Percentiles rank a stretch among this genome's conserved stretches.
These are phyloP conservation scores for Nematolebias whitei DNA, from an alignment of 2,113 vertebrate genomes.

Conservation along the genomic window DNA sequence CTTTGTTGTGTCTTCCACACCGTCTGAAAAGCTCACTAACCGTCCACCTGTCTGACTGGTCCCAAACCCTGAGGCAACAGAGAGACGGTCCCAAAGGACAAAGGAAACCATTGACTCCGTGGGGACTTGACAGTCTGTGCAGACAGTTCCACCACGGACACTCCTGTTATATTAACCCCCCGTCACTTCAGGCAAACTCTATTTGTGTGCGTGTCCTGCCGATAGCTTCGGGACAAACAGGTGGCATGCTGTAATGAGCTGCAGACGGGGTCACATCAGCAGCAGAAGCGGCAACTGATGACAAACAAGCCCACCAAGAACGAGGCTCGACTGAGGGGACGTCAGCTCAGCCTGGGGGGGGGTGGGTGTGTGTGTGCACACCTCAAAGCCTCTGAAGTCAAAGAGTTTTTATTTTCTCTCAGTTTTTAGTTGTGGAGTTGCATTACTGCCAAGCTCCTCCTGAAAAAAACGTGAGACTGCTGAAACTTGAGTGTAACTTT, in stretches of 20 bases:
- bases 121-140: slow-evolving; percentile 61
- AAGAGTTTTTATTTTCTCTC: not conserved
- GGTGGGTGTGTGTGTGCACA: slow-evolving; percentile 4
- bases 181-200: slow-evolving; percentile 57
- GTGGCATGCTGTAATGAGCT: slow-evolving; percentile 81
- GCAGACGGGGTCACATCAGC: slow-evolving; percentile 76
- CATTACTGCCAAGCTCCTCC: slow-evolving; percentile 17
- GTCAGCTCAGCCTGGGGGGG: slow-evolving; percentile 8
- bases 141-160: slow-evolving; percentile 40
- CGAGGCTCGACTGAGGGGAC: slow-evolving; percentile 23
- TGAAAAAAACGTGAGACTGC: slow-evolving; percentile 26
- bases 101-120: slow-evolving; percentile 65
- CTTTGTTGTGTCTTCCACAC: slow-evolving; percentile 28
- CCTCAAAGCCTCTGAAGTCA: slow-evolving; percentile 19
- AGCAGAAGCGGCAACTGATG: slow-evolving; percentile 63
- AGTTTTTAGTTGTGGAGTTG: not conserved
- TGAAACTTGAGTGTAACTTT: slow-evolving; percentile 61
- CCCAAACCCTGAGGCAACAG: slow-evolving; percentile 46
- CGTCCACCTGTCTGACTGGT: slow-evolving; percentile 61
- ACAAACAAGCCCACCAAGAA: slow-evolving; percentile 75
- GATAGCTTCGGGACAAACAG: slow-evolving; percentile 79
- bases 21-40: slow-evolving; percentile 40
- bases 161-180: slow-evolving; percentile 72
- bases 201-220: slow-evolving; percentile 37
- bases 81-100: slow-evolving; percentile 57